phyloP scores from a whole-genome alignment of 2,888 invertebrate species.

The Tetheella fluctuosa region DNA sequence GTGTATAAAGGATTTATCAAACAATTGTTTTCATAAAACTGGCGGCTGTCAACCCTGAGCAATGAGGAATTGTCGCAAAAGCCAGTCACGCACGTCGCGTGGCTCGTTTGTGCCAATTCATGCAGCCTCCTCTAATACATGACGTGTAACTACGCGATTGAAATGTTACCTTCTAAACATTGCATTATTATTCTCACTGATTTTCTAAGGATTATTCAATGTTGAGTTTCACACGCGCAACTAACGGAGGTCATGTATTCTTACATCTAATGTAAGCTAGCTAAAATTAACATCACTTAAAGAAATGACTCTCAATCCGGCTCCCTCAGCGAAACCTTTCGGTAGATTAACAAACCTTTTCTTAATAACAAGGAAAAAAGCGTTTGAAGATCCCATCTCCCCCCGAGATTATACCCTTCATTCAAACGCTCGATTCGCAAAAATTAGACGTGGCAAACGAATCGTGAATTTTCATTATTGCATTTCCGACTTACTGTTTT shows the following conservation, averaged over 20 bases:
- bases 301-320: slow-evolving; percentile 4
- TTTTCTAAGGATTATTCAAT: neutral
- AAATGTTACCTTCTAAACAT: slow-evolving; percentile 16
- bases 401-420: slow-evolving; percentile 16
- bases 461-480: slow-evolving; percentile 26
- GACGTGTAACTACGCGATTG: slow-evolving; percentile 20
- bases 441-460: slow-evolving; percentile 23
- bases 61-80: slow-evolving; percentile 43
- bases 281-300: neutral
- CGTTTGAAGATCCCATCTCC: slow-evolving; percentile 18
- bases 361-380: slow-evolving; percentile 16
- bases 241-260: neutral
- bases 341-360: slow-evolving; percentile 14
- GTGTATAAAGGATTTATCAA: slow-evolving; percentile 12
- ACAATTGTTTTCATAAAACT: slow-evolving; percentile 16
- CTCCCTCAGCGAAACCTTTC: slow-evolving; percentile 9
- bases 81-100: slow-evolving; percentile 50
- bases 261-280: neutral
- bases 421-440: slow-evolving; percentile 24
- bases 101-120: slow-evolving; percentile 57
- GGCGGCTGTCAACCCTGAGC: slow-evolving; percentile 35
- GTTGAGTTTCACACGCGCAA: neutral
- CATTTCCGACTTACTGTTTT: slow-evolving; percentile 32
- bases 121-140: slow-evolving; percentile 31
- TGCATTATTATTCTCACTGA: slow-evolving; percentile 6